Evolutionary conservation across 2,797 vertebrate genomes (phyloP).

Genomic region (Pseudotriccus pelzelni): DNA sequence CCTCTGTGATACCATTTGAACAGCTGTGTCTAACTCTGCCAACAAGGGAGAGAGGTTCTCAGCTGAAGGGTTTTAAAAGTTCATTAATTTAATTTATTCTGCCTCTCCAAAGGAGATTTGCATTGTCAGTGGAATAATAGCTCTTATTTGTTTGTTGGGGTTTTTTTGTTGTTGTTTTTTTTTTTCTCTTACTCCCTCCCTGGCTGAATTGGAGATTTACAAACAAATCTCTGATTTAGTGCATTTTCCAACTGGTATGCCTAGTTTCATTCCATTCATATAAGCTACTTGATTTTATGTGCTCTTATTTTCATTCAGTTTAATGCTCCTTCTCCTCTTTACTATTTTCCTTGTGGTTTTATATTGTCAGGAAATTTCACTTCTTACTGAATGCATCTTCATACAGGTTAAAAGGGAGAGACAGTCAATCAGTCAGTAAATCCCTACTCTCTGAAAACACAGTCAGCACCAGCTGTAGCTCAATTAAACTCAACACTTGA

Average conservation of each 20-base stretch:
- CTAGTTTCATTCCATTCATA: conserved; percentile 1
- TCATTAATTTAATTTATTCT: conserved; percentile 45
- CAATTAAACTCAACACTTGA: conserved; percentile 62
- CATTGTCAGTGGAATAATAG: neutral
- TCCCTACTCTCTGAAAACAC: conserved; percentile 53
- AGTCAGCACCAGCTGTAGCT: conserved; percentile 65
- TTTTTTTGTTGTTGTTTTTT: no score
- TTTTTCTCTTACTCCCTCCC: no score
- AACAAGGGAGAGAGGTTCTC: conserved; percentile 6
- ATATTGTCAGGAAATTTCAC: conserved; percentile 20
- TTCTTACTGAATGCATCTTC: neutral
- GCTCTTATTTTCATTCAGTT: conserved; percentile 5
- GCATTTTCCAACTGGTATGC: neutral
- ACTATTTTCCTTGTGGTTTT: neutral
- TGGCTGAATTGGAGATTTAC: neutral
- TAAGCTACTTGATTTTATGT: conserved; percentile 16
- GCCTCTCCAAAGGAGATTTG: conserved; percentile 8
- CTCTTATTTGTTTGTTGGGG: neutral
- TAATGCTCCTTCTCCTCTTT: neutral
- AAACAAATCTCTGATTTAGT: neutral
- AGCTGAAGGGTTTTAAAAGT: conserved; percentile 31
- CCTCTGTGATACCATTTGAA: neutral
- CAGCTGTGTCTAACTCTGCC: conserved; percentile 13
- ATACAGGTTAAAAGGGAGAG: conserved; percentile 60
- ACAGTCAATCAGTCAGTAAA: conserved; percentile 67